Percentiles rank a stretch among this genome's conserved stretches.
Conservation (phyloP, 2,113 vertebrate species). For the Lycaon pictus region DNA sequence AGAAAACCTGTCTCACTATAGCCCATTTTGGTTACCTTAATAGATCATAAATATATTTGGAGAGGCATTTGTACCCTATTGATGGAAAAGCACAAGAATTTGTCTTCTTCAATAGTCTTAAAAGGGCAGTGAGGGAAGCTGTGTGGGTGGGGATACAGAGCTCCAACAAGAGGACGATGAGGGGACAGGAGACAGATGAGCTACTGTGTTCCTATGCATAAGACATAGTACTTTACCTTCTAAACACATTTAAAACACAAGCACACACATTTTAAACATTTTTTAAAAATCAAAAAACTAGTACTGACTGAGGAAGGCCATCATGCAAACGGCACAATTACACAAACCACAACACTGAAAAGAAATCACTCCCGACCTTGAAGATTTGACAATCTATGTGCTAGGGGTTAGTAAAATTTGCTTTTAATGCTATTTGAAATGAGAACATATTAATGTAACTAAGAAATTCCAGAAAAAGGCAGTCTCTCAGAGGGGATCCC, state of each 20-base stretch:
- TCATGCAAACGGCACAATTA: not conserved
- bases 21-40: not conserved
- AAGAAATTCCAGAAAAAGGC: conserved; percentile 46
- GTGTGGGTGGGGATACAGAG: not conserved
- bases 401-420: not conserved
- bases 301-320: not conserved
- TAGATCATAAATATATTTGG: not conserved
- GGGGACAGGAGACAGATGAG: not conserved
- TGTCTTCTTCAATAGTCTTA: not conserved
- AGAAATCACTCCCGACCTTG: not conserved
- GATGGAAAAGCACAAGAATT: not conserved
- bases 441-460: not conserved
- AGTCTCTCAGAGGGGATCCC: not conserved
- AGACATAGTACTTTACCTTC: not conserved
- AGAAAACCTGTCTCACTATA: not conserved
- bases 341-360: not conserved
- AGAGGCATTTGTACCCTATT: not conserved
- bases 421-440: conserved; percentile 26
- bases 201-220: not conserved
- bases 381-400: not conserved
- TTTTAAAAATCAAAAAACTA: not conserved
- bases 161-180: not conserved
- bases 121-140: not conserved
- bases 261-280: not conserved
- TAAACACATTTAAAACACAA: not conserved